phyloP scores from a whole-genome alignment of 53 echinoderm and acorn worm species.

The Patiria pectinifera region DNA sequence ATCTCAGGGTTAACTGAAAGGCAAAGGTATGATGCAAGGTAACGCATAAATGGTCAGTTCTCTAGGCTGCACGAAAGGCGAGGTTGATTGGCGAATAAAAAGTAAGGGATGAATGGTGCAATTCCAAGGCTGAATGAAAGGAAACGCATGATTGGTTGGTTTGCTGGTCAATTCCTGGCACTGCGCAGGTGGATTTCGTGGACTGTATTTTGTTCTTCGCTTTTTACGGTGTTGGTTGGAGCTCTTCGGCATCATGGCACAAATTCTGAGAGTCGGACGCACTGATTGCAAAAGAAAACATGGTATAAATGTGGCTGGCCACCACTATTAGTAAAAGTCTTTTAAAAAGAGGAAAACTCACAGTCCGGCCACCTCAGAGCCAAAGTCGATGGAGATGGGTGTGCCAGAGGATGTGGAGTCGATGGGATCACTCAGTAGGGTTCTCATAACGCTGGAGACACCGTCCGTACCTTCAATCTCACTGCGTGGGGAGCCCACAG shows the following conservation, averaged over 20 bases:
- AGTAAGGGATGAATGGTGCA: too few species aligned
- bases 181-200: too few species aligned
- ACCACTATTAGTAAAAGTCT: too few species aligned
- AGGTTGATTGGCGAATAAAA: not conserved
- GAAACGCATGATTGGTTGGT: not conserved
- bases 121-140: not conserved
- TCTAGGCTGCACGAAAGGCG: not conserved
- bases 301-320: not conserved
- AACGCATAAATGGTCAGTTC: not conserved
- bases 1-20: too few species aligned
- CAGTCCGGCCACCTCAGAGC: slow-evolving; percentile 68
- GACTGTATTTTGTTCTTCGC: too few species aligned
- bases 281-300: not conserved
- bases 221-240: too few species aligned
- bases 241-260: too few species aligned
- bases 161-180: too few species aligned
- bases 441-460: slow-evolving; percentile 54
- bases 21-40: too few species aligned
- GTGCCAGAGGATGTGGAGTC: slow-evolving; percentile 64
- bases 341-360: slow-evolving; percentile 50
- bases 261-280: too few species aligned
- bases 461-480: slow-evolving; percentile 60
- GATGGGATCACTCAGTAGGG: slow-evolving; percentile 69
- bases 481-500: slow-evolving; percentile 70
- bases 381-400: slow-evolving; percentile 73